Base-by-base conservation (phyloP, 2,113 vertebrate species). In the Mesitornis unicolor region DNA sequence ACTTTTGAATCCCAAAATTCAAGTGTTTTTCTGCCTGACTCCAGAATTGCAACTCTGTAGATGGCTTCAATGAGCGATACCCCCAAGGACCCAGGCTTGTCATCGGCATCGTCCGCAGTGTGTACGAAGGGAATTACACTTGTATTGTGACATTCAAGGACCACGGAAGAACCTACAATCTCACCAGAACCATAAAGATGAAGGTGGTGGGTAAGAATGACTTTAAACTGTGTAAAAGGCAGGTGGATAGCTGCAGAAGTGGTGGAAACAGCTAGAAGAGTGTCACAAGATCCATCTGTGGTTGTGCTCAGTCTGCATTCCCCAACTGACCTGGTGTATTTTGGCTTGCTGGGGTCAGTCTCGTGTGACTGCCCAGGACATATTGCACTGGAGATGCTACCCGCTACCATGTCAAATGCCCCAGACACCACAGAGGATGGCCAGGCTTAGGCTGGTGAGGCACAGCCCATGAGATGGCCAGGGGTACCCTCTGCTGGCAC, bases 151-250 rank as follows among this genome's bases (percentile, higher is more conserved):
- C 90, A 5, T 99, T 98, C 92, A 97, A 93, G 83, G 98, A 98
- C 92, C 98, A 96, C 0, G 98, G 98, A 35, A 95, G 78, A 40
- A 59, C 29, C 0, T 98, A 99, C 50, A 96, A 86, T 54, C 99
- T 99, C 95, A 99, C 98, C 85, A 94, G 99, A 91, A 98, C 97
- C 54, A 28, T 99, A 96, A 97, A 96, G 48, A 95, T 99, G 83
- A 98, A 97, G 70, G 98, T 99, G 25, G 98, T 99, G 88, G 98
- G 99, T 99, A 98, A 99, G 99, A 90, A 96, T 71, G 56, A 36
- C 65, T 95, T 93, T 50, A 68, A 70, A 81, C 92, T 88, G 6
- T 60, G 13, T 80, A 74, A 86, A 87, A 65, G 86, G 50, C 50
- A 47, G 31, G 50, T 87, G 50, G 51, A 28, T 82, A 50, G 9